Evolutionary conservation across 2,797 vertebrate species (phyloP), one percentile per base, ranked within the genome.

Genomic region (Aldrovandia affinis): DNA sequence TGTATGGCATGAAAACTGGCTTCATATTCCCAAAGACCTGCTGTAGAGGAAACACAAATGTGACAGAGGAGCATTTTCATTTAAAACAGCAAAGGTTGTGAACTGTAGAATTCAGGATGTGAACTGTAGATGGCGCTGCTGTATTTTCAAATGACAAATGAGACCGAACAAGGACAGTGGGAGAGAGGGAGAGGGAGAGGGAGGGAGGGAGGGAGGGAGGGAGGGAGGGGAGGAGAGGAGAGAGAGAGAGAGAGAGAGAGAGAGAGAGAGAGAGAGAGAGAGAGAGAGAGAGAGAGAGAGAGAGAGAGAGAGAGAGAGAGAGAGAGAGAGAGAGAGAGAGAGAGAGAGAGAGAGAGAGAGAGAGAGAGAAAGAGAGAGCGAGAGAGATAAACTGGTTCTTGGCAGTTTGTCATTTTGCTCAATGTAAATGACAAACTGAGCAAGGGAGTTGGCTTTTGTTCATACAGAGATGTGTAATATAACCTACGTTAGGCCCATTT

Each of bases 1-100:
- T 83, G 15, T 83, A 83, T 83, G 81, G 81, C 81, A 83, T 55
- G 65, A 77, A 70, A 70, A 70, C 68, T 70, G 68, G 68, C 68
- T 70, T 70, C 33, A 36, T 70, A 70, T 70, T 70, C 68, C 68
- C 68, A 70, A 70, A 47, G 82, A 39, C 52, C 68, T 70, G 73
- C 52, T 83, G 54, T 73, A 44, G 36, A 20, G 0, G 18, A 83
- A 77, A 59, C n/a, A 55, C 82, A 59, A 77, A 30, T 54, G 68
- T 0, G 59, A 65, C 65, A 82, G 68, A 30, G 47, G 70, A 55
- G 52, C 54, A 59, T 52, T 55, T 83, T 73, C 33, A 59, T 83
- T 59, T 54, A 50, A 28, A 63, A 59, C 39, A 33, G 54, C 70
- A 75, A 78, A 57, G 82, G 73, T 54, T 83, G 52, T 59, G 54